These are phyloP conservation scores for Ferrisia virgata DNA, from an alignment of 2,888 invertebrate genomes.

Conservation along the genomic window DNA sequence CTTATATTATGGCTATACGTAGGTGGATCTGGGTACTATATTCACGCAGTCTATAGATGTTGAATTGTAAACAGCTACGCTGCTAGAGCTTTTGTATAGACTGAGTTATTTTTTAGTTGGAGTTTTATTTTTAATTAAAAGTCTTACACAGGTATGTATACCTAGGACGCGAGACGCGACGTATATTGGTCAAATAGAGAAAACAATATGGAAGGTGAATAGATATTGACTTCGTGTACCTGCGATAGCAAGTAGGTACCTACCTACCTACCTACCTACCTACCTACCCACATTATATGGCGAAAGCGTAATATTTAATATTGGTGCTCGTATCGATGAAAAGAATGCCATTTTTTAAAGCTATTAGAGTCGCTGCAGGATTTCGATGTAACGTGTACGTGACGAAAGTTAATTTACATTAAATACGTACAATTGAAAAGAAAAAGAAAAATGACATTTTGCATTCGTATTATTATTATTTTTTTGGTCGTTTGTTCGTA, in stretches of 20 bases:
- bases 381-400: slow-evolving; percentile 21
- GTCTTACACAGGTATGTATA: no score
- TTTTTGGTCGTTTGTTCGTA: background rate
- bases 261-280: no score
- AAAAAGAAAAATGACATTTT: background rate
- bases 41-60: background rate
- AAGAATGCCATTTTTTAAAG: slow-evolving; percentile 1
- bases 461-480: background rate
- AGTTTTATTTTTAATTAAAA: background rate
- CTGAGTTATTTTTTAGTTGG: background rate
- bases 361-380: background rate
- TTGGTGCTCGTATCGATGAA: background rate
- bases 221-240: background rate
- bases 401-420: slow-evolving; percentile 36
- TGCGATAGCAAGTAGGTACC: no score
- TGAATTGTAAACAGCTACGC: background rate
- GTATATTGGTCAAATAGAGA: background rate
- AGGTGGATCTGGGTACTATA: no score
- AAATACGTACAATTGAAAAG: background rate
- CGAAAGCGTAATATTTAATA: background rate
- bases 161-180: background rate
- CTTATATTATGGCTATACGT: no score
- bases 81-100: background rate
- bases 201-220: background rate
- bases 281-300: no score